These are phyloP conservation scores for Drosophila prolongata DNA, from an alignment of 2,888 invertebrate species.

Conservation along the genomic window DNA sequence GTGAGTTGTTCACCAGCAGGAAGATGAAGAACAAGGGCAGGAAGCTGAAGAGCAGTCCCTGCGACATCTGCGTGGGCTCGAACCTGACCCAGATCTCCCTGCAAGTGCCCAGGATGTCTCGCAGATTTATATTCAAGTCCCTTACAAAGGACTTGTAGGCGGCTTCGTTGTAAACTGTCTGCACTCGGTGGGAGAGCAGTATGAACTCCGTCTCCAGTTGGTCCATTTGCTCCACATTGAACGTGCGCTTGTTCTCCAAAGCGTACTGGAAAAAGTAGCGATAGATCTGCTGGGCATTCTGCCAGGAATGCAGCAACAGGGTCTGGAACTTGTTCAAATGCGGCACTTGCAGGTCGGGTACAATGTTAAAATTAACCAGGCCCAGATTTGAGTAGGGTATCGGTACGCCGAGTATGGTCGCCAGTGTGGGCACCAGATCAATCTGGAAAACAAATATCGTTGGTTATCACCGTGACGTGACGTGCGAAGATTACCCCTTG, in stretches of 20 bases:
- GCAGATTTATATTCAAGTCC: slow-evolving; percentile 84
- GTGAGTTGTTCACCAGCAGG: slow-evolving; percentile 89
- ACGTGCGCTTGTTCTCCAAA: slow-evolving; percentile 88
- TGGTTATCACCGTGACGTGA: slow-evolving; percentile 50
- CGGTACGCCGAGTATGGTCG: slow-evolving; percentile 92
- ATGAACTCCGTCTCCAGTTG: slow-evolving; percentile 86
- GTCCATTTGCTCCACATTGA: slow-evolving; percentile 87
- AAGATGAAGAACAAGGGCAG: slow-evolving; percentile 90
- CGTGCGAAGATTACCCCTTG: slow-evolving; percentile 40
- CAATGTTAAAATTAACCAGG: slow-evolving; percentile 87
- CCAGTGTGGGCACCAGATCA: slow-evolving; percentile 96
- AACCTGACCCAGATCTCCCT: slow-evolving; percentile 96
- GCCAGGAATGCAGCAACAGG: slow-evolving; percentile 87
- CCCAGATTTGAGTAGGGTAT: slow-evolving; percentile 95
- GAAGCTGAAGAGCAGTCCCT: slow-evolving; percentile 90
- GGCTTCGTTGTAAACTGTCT: slow-evolving; percentile 86
- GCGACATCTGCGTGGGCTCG: slow-evolving; percentile 91
- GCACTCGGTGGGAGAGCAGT: slow-evolving; percentile 85
- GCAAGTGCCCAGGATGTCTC: slow-evolving; percentile 89
- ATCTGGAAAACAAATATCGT: slow-evolving; percentile 86
- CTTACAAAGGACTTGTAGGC: slow-evolving; percentile 87
- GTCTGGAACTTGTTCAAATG: slow-evolving; percentile 82
- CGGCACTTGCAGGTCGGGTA: slow-evolving; percentile 86
- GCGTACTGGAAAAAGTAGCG: slow-evolving; percentile 91
- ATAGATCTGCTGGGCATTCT: slow-evolving; percentile 89